A percentile compares a stretch with the other conserved stretches of the same genome.
phyloP scores from a whole-genome alignment of 2,888 invertebrate species.

The Tyria jacobaeae region DNA sequence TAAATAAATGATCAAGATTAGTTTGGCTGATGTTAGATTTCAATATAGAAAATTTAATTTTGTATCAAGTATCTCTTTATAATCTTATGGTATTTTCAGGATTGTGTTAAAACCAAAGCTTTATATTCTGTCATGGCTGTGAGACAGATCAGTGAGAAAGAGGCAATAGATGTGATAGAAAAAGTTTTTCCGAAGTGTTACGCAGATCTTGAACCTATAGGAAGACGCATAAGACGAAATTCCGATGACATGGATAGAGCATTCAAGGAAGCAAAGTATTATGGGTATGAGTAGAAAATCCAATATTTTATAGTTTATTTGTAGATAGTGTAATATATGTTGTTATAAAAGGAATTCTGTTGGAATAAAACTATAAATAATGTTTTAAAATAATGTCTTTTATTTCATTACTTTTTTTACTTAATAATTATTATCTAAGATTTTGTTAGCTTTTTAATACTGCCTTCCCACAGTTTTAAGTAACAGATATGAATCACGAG shows the following conservation, averaged over 20 bases:
- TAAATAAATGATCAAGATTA: too few relatives aligned
- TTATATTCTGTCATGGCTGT: conserved; percentile 93
- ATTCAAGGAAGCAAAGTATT: conserved; percentile 91
- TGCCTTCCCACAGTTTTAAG: conserved; percentile 60
- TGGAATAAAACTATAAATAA: conserved; percentile 67
- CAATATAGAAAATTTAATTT: too few relatives aligned
- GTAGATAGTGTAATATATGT: conserved; percentile 42
- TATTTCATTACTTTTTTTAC: conserved; percentile 77
- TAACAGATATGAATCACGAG: conserved; percentile 50
- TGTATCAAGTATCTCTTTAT: not conserved
- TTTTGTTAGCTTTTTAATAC: conserved; percentile 68
- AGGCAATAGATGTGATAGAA: conserved; percentile 93
- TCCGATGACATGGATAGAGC: conserved; percentile 92
- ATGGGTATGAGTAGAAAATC: conserved; percentile 89
- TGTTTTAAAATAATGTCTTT: conserved; percentile 85
- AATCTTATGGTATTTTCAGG: conserved; percentile 75
- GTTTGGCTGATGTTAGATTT: too few relatives aligned
- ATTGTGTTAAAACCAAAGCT: conserved; percentile 97
- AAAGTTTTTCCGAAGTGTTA: conserved; percentile 97
- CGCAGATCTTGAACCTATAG: conserved; percentile 96
- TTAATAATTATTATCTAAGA: conserved; percentile 67
- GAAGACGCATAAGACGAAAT: conserved; percentile 91
- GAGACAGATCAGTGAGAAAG: conserved; percentile 89
- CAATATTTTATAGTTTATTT: conserved; percentile 22
- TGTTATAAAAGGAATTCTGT: conserved; percentile 38